Evolutionary conservation across 2,113 vertebrate species (phyloP).

Genomic region (Callopanchax toddi): DNA sequence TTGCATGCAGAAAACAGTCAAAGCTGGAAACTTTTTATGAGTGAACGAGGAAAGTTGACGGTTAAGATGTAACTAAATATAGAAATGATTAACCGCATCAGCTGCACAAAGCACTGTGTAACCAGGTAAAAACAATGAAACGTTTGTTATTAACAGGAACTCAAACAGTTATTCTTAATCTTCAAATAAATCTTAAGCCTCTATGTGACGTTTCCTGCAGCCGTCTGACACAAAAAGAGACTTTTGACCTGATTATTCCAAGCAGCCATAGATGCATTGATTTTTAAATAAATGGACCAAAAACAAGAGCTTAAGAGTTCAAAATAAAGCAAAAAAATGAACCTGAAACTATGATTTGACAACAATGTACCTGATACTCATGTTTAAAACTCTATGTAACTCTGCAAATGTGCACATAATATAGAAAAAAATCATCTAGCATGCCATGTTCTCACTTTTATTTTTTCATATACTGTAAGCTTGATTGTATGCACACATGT

Average conservation of each 20-base stretch:
- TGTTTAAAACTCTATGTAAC: no score
- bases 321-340: no score
- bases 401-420: no score
- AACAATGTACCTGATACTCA: no score
- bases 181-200: slow-evolving; percentile 1
- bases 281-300: background rate
- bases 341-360: no score
- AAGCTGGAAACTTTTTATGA: slow-evolving; percentile 6
- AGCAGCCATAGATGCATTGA: background rate
- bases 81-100: background rate
- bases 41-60: background rate
- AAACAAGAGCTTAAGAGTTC: background rate
- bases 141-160: background rate
- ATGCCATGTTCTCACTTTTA: no score
- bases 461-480: no score
- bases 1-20: background rate
- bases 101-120: background rate
- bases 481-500: no score
- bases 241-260: slow-evolving; percentile 24
- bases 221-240: slow-evolving; percentile 18
- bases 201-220: slow-evolving; percentile 17
- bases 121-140: background rate
- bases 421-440: no score
- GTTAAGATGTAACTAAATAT: background rate
- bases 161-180: background rate